Evolutionary conservation across 2,888 invertebrate species (phyloP).

Genomic region (Polia nebulosa): DNA sequence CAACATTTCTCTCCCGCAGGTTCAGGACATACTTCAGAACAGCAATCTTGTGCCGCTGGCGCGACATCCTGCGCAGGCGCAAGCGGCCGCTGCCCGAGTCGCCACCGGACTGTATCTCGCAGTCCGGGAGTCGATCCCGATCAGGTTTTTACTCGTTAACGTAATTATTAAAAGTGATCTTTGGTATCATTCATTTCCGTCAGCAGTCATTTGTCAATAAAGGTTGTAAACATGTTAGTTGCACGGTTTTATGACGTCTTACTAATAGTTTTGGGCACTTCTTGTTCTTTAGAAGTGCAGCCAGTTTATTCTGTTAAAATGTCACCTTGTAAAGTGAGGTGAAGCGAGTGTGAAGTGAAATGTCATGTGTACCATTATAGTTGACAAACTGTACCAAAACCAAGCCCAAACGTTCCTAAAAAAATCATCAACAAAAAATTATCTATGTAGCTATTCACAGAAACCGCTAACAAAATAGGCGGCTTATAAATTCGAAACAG

Average conservation of each 20-base stretch:
- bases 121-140: slow-evolving; percentile 91
- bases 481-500: too few relatives aligned
- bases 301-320: background rate
- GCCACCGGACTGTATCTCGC: slow-evolving; percentile 88
- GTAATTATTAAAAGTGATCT: slow-evolving; percentile 89
- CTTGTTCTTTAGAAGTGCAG: background rate
- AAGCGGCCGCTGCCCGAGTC: slow-evolving; percentile 87
- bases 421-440: too few relatives aligned
- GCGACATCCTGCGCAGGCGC: slow-evolving; percentile 80
- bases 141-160: slow-evolving; percentile 92
- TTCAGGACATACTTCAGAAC: slow-evolving; percentile 94
- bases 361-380: too few relatives aligned
- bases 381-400: too few relatives aligned
- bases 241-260: background rate
- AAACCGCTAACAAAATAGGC: too few relatives aligned
- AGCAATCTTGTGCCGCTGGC: slow-evolving; percentile 92
- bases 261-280: background rate
- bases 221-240: background rate
- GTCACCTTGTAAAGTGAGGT: background rate
- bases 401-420: too few relatives aligned
- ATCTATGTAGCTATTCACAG: too few relatives aligned
- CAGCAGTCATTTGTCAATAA: slow-evolving; percentile 23
- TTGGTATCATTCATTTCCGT: slow-evolving; percentile 74
- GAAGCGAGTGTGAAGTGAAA: too few relatives aligned
- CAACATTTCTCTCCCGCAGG: slow-evolving; percentile 78